A percentile compares a stretch with the other conserved stretches of the same genome.
Evolutionary conservation across 2,113 vertebrate genomes (phyloP).

Genomic region (Corythaixoides concolor): DNA sequence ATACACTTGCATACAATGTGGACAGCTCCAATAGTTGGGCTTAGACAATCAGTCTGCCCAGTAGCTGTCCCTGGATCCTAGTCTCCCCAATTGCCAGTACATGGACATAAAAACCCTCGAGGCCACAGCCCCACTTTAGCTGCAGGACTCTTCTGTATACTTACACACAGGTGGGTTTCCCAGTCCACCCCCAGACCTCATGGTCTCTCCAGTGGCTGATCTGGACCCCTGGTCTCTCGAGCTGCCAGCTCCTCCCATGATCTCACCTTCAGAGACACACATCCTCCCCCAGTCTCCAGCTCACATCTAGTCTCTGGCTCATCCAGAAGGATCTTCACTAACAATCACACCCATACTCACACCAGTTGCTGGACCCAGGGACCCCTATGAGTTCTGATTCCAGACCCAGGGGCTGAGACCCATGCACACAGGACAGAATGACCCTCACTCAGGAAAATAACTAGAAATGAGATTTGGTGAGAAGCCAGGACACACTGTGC

Average conservation of each 20-base stretch:
- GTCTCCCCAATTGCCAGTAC: background rate
- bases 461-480: background rate
- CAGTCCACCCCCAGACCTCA: background rate
- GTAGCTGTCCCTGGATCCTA: background rate
- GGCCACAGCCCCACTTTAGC: background rate
- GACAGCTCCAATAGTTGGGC: background rate
- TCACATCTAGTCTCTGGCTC: background rate
- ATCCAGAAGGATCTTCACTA: background rate
- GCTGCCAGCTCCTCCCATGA: background rate
- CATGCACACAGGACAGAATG: background rate
- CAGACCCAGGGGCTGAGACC: no score
- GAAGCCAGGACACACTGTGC: background rate
- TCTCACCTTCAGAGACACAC: background rate
- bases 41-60: background rate
- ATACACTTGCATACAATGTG: background rate
- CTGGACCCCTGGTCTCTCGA: background rate
- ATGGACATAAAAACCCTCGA: accelerated
- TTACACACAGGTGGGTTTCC: background rate
- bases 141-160: background rate
- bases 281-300: background rate
- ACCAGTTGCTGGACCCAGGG: accelerated
- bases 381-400: background rate
- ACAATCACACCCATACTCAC: background rate
- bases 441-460: background rate
- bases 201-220: background rate